Conservation (phyloP, 2,797 vertebrate species). For the Esox masquinongy region DNA sequence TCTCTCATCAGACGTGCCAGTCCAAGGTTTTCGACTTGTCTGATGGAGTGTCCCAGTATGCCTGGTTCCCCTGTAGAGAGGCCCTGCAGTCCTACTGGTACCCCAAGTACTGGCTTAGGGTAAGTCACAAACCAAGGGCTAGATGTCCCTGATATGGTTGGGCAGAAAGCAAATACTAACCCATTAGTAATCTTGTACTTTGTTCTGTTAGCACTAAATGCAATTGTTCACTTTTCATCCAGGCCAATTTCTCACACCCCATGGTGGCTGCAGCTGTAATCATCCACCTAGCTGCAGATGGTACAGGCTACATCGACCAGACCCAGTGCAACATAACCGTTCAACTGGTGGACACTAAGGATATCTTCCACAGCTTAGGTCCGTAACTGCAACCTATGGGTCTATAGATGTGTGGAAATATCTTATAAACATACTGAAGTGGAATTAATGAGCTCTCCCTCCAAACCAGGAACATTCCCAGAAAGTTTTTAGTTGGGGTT, state of each 20-base stretch:
- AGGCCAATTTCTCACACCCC: constrained; percentile 92
- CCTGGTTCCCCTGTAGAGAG: constrained; percentile 92
- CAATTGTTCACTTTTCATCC: not conserved
- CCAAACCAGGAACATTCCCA: no score
- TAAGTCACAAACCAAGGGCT: constrained; percentile 44
- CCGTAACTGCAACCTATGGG: constrained; percentile 26
- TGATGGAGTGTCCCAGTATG: constrained; percentile 89
- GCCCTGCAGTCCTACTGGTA: constrained; percentile 67
- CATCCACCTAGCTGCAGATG: constrained; percentile 92
- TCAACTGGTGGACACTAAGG: constrained; percentile 90
- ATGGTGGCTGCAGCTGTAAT: constrained; percentile 96
- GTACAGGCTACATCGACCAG: constrained; percentile 88
- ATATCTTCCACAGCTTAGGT: constrained; percentile 90
- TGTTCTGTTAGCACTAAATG: not conserved
- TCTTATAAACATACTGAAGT: not conserved
- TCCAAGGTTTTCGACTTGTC: constrained; percentile 93
- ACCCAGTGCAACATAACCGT: constrained; percentile 92
- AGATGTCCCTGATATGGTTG: not conserved
- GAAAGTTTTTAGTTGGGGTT: not conserved
- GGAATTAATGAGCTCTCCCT: no score
- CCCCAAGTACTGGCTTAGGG: constrained; percentile 88
- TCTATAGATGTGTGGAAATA: not conserved
- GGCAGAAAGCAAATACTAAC: not conserved
- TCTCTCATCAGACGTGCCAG: constrained; percentile 79
- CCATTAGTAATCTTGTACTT: not conserved